Evolutionary conservation across 2,888 invertebrate genomes (phyloP), one percentile per base, ranked within the genome.

Genomic region (Autographa gamma): DNA sequence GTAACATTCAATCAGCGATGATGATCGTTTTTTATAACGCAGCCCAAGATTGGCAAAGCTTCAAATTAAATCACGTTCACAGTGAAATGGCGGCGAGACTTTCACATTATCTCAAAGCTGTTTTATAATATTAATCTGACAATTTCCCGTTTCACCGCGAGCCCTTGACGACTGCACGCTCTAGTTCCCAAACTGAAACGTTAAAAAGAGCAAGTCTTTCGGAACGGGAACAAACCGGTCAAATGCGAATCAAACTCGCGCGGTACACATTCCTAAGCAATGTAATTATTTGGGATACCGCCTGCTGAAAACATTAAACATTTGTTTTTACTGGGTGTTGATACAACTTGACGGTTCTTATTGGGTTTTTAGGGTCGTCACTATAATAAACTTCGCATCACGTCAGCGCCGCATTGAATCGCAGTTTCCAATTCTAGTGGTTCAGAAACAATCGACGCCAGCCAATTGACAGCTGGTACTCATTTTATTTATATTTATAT

Each of bases 181-280:
- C 93, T 88, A 89, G 82, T 92, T 92, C 85, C 82, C 80, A 89
- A 87, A 87, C 89, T 89, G 89, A 91, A 90, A 89, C 82, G 88
- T 85, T 87, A 81, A 86, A 83, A 86, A 85, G 82, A 85, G 77
- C 84, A 78, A 84, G 85, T 86, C 83, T 85, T 81, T 77, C 73
- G 83, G 81, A 86, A 88, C 87, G 87, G 88, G 88, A 88, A 85
- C 86, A 86, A 80, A 79, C 75, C 63, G 73, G 73, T 73, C 67
- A 74, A 73, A 84, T 73, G 73, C 74, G 71, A 71, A 77, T 70
- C 71, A 77, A 66, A 61, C 63, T 65, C 61, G 63, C 70, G 71
- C 66, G 72, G 56, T 68, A 63, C 41, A 66, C 66, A 77, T 81
- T 74, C 54, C 68, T 61, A 59, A 62, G 63, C 63, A 66, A 74